phyloP scores from a whole-genome alignment of 2,113 vertebrate species.

The Cavia porcellus region DNA sequence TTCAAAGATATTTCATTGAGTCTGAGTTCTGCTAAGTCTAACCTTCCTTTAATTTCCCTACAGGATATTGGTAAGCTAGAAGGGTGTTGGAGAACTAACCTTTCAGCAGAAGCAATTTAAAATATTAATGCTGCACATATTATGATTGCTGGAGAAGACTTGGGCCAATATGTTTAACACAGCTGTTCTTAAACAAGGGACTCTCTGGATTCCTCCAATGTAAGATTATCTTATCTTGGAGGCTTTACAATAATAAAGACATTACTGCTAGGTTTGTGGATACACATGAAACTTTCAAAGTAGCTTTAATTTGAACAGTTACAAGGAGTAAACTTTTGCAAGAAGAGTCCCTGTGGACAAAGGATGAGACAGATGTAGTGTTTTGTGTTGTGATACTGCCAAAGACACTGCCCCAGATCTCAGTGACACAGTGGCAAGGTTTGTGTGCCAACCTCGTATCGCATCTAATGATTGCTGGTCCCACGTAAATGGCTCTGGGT shows the following conservation, averaged over 20 bases:
- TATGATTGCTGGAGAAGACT: neutral
- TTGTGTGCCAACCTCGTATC: too few relatives aligned
- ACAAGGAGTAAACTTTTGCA: neutral
- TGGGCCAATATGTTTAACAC: slow-evolving; percentile 43
- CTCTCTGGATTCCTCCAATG: slow-evolving; percentile 3
- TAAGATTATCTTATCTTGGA: neutral
- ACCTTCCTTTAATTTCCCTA: slow-evolving; percentile 72
- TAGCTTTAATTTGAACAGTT: neutral
- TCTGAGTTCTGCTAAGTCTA: neutral
- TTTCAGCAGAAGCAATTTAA: slow-evolving; percentile 48
- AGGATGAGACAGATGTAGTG: neutral
- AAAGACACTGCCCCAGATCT: neutral
- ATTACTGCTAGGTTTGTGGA: neutral
- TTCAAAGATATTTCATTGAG: slow-evolving; percentile 55
- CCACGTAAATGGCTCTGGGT: neutral
- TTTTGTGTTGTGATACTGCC: neutral
- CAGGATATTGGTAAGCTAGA: slow-evolving; percentile 69
- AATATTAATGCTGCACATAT: slow-evolving; percentile 52
- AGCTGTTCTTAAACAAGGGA: slow-evolving; percentile 62
- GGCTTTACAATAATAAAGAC: neutral
- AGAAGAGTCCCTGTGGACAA: neutral
- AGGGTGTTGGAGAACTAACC: slow-evolving; percentile 57
- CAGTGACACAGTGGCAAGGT: accelerated
- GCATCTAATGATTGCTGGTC: accelerated
- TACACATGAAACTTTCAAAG: neutral